Evolutionary conservation across 2,797 vertebrate genomes (phyloP).

Genomic region (Chelidonichthys spinosus): DNA sequence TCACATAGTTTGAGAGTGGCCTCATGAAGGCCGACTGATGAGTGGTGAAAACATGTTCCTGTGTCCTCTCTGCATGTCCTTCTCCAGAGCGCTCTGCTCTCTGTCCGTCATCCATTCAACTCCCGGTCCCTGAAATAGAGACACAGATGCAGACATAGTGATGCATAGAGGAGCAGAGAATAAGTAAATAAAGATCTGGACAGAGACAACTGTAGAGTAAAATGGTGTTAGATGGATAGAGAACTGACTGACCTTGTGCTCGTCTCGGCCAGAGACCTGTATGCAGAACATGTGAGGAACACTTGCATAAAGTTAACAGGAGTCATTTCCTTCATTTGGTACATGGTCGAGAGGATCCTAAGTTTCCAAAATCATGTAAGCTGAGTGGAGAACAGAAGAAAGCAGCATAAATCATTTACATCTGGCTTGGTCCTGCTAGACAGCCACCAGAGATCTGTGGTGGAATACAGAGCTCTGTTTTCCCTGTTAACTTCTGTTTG

Average conservation of each 20-base stretch:
- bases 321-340: conserved; percentile 23
- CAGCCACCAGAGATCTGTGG: conserved; percentile 21
- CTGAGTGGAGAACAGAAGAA: conserved; percentile 18
- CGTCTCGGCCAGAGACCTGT: conserved; percentile 44
- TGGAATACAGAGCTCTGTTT: conserved; percentile 19
- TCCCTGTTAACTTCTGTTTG: conserved; percentile 2
- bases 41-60: conserved; percentile 37
- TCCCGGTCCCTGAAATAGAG: conserved; percentile 25
- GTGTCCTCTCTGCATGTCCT: conserved; percentile 27
- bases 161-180: conserved; percentile 30
- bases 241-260: conserved; percentile 42
- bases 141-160: conserved; percentile 11
- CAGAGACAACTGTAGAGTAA: background rate
- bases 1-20: conserved; percentile 27
- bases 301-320: conserved; percentile 25
- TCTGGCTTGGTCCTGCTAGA: conserved; percentile 31
- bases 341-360: conserved; percentile 30
- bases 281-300: conserved; percentile 43
- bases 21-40: conserved; percentile 31
- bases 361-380: conserved; percentile 49
- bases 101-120: conserved; percentile 32
- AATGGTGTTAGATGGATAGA: conserved; percentile 8
- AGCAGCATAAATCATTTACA: conserved; percentile 53
- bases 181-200: conserved; percentile 5
- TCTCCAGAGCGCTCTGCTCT: conserved; percentile 23